A percentile compares a stretch with the other conserved stretches of the same genome.
phyloP scores from a whole-genome alignment of 2,888 invertebrate genomes.

The Balanococcus diminutus region DNA sequence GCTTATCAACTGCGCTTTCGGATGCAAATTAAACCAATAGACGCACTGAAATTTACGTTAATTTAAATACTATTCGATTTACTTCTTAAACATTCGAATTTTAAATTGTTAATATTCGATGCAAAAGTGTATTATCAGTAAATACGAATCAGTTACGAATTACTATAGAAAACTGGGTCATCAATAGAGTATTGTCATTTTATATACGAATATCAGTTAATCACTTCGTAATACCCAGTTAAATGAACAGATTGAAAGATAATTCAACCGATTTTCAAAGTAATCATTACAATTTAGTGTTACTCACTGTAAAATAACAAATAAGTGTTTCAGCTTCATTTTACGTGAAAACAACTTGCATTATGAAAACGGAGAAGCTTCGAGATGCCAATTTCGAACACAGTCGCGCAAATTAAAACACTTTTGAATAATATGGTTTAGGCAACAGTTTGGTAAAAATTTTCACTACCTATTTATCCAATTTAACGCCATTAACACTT shows the following conservation, averaged over 20 bases:
- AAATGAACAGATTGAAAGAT: background rate
- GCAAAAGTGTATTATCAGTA: conserved; percentile 40
- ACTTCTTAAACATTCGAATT: too few relatives aligned
- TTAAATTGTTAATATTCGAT: background rate
- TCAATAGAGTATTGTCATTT: conserved; percentile 17
- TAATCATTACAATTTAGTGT: background rate
- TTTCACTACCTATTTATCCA: conserved; percentile 53
- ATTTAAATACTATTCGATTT: background rate
- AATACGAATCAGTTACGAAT: conserved; percentile 39
- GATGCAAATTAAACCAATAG: background rate
- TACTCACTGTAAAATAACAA: conserved; percentile 29
- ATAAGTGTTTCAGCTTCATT: conserved; percentile 36
- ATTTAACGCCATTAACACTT: conserved; percentile 55
- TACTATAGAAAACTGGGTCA: conserved; percentile 51
- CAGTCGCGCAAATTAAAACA: conserved; percentile 9
- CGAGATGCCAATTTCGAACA: background rate
- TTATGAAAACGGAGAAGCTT: conserved; percentile 5
- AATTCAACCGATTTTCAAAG: background rate
- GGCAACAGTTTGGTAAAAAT: conserved; percentile 13
- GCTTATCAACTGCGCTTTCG: conserved; percentile 29
- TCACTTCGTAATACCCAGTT: background rate
- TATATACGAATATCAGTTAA: background rate
- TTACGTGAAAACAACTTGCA: conserved; percentile 45
- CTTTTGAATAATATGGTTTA: background rate
- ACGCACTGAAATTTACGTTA: background rate